Evolutionary conservation across 2,113 vertebrate species (phyloP).

Genomic region (Aptenodytes patagonicus): DNA sequence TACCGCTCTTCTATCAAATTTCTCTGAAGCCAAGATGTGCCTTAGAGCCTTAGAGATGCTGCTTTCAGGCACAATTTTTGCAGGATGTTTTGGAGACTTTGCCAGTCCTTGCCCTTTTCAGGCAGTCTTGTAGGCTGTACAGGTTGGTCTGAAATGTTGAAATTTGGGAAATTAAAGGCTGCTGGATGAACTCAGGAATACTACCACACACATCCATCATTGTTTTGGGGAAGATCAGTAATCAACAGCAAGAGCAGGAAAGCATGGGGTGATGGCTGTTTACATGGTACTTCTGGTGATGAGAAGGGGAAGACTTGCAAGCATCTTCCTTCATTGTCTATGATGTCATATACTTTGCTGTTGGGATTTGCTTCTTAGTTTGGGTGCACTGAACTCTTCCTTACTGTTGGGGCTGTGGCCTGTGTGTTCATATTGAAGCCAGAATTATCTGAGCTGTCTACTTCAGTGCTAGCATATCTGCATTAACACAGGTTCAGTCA

Average conservation of each 20-base stretch:
- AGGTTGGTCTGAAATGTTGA: background rate
- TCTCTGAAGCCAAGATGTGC: background rate
- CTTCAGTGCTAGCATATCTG: background rate
- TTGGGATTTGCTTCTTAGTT: background rate
- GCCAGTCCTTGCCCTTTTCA: background rate
- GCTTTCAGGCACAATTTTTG: background rate
- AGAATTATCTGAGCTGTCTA: background rate
- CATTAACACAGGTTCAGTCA: background rate
- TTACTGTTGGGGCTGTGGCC: background rate
- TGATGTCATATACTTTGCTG: background rate
- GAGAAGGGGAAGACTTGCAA: background rate
- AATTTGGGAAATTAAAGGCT: background rate
- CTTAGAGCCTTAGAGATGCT: background rate
- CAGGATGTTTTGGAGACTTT: background rate
- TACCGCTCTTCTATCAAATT: accelerated
- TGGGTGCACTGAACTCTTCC: background rate
- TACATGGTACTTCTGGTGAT: background rate
- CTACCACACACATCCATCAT: accelerated
- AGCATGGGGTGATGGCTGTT: background rate
- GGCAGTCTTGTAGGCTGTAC: background rate
- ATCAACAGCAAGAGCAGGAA: background rate
- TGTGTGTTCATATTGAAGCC: background rate
- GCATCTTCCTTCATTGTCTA: accelerated
- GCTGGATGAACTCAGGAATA: background rate
- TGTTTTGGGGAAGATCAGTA: background rate